Base-by-base conservation (phyloP, 2,888 invertebrate species). In the Acanthoscelides obtectus region DNA sequence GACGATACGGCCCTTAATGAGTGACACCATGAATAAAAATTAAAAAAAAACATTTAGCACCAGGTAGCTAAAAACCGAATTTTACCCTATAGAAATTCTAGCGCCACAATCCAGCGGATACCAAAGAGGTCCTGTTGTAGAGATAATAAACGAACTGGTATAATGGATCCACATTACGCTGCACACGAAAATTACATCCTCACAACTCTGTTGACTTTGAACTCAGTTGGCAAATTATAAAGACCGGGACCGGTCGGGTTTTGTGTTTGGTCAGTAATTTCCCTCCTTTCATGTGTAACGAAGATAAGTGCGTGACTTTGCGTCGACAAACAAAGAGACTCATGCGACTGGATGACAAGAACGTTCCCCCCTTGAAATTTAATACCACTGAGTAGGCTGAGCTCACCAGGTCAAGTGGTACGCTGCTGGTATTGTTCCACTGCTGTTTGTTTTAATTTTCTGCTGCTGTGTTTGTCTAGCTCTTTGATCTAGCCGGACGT, bases 201-300 rank as follows among this genome's bases (percentile, higher is more conserved):
- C 71, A 20, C 72, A 45, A 71, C 69, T 71, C 68, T 75, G 75
- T 75, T 74, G 72, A 75, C 72, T 74, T 70, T 73, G 27, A 66
- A 69, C 67, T 73, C 64, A 75, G 72, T 75, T 70, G 69, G 68
- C 45, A 70, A 73, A 73, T 73, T 73, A 72, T 72, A 69, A 71
- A 70, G 71, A n/a, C n/a, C n/a, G n/a, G 45, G 45, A 45, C 45
- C 45, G 27, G 45, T n/a, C 45, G 64, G 69, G 70, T 70, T 45
- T 74, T 72, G 69, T 73, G 73, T 74, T 75, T 74, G 75, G 74
- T 72, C 73, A 75, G 74, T 76, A 73, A 74, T 72, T 74, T 70
- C 71, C 66, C 8, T 66, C 73, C 66, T 72, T 73, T 71, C 72
- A 69, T 69, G 72, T 73, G 70, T 75, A 75, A 75, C 71, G 74